phyloP scores from a whole-genome alignment of 2,888 invertebrate species.

The Habrosyne pyritoides region DNA sequence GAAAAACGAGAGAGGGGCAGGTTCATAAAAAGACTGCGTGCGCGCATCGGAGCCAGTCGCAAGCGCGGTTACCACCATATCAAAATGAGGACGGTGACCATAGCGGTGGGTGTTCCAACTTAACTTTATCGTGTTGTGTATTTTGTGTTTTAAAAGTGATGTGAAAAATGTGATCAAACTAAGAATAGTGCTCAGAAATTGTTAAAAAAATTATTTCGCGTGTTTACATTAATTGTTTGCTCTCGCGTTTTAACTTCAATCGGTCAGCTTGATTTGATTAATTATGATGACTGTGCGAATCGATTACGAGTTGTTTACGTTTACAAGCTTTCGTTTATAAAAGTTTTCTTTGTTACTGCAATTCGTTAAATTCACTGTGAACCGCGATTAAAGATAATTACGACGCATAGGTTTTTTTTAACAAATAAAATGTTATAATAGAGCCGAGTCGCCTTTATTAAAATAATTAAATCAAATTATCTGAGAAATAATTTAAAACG shows the following conservation, averaged over 20 bases:
- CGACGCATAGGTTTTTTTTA: background rate
- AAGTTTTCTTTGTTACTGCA: background rate
- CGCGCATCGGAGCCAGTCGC: slow-evolving; percentile 55
- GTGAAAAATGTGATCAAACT: slow-evolving; percentile 16
- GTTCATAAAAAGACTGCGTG: slow-evolving; percentile 61
- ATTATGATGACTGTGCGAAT: slow-evolving; percentile 3
- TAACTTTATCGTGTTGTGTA: slow-evolving; percentile 25
- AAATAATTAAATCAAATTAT: background rate
- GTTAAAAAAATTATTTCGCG: no score
- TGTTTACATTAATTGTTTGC: background rate
- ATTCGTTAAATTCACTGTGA: background rate
- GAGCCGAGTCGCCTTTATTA: no score
- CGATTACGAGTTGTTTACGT: background rate
- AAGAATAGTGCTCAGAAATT: background rate
- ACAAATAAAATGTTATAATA: no score
- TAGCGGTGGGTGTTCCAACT: slow-evolving; percentile 66
- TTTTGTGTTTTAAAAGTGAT: slow-evolving; percentile 36
- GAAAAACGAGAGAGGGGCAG: slow-evolving; percentile 58
- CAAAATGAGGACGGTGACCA: slow-evolving; percentile 73
- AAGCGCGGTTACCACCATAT: slow-evolving; percentile 55
- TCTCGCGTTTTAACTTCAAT: background rate
- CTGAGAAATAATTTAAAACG: background rate
- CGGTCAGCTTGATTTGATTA: background rate
- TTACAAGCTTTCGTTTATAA: background rate
- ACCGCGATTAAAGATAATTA: background rate